Evolutionary conservation across 2,888 invertebrate genomes (phyloP), one percentile per base, ranked within the genome.

Genomic region (Baccha elongata): DNA sequence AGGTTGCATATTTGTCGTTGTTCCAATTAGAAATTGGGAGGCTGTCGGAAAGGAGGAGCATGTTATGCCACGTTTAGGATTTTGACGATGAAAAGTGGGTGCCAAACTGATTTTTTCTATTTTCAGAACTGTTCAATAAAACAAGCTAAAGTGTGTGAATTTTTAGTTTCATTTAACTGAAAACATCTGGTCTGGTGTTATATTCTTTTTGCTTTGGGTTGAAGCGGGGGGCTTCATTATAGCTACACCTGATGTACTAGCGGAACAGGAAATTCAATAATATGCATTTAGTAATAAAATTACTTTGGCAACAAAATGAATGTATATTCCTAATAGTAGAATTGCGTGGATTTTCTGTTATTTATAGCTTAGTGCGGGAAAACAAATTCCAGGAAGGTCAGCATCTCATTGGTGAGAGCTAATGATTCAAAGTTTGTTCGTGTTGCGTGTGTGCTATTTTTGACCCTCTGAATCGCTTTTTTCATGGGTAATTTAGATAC

Each of bases 1-100:
- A 26, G 76, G 81, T 76, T 76, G 81, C 71, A 81, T 67, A 71
- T 81, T 76, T 76, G 71, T 65, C 75, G 62, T 71, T 69, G 75
- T 69, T 75, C 80, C 52, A 75, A 71, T 81, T 81, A 6, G 29
- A 32, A 75, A 80, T 17, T 21, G 58, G 42, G 35, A 62, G 32
- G 48, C 15, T n/a, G 17, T 21, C 32, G n/a, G 11, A 13, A 6
- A 26, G 6, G 17, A 11, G 17, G 13, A n/a, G n/a, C 42, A 32
- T 23, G 42, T 17, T 2, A 19, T 19, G 19, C n/a, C 11, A 2
- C 10, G n/a, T 19, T n/a, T 37, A 55, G 35, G n/a, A 55, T 55
- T 65, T 60, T 60, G 67, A 50, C 52, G 73, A 13, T 53, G 21
- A 46, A 44, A 55, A 60, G 44, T 65, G 60, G 65, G 42, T 81